Conservation (phyloP, 1,140 invertebrate genomes). For the Drosophila burlai region DNA sequence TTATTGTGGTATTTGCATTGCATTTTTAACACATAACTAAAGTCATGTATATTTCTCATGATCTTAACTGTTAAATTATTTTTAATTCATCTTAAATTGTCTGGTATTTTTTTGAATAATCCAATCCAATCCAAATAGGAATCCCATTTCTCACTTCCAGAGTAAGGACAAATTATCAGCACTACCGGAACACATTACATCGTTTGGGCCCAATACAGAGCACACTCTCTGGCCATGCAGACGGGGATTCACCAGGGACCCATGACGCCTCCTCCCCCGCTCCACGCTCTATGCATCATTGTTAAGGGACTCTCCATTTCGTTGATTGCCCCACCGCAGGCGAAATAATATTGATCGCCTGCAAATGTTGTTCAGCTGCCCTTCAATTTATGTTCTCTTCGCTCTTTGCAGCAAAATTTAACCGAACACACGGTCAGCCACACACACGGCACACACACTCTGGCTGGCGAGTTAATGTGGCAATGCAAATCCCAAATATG, state of each 20-base stretch:
- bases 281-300: constrained; percentile 11
- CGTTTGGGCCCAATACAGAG: constrained; percentile 13
- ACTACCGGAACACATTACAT: constrained; percentile 8
- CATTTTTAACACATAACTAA: no score
- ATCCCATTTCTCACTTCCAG: not conserved
- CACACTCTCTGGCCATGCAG: constrained; percentile 8
- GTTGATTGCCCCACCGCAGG: constrained; percentile 55
- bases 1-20: not conserved
- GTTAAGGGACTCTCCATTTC: constrained; percentile 49
- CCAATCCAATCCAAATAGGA: no score
- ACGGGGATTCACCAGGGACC: constrained; percentile 19
- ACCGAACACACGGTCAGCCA: constrained; percentile 13
- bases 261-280: constrained; percentile 16
- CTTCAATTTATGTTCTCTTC: constrained; percentile 43
- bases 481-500: constrained; percentile 54
- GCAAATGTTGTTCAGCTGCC: constrained; percentile 42
- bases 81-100: not conserved
- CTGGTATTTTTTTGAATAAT: no score
- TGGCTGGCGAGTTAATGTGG: constrained; percentile 18
- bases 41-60: no score
- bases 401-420: constrained; percentile 31
- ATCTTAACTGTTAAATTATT: not conserved
- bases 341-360: constrained; percentile 62
- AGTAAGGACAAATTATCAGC: constrained; percentile 13
- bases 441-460: not conserved